Percentiles rank a stretch among this genome's conserved stretches.
Conservation (phyloP, 1,140 invertebrate genomes). For the Scaptomyza montana region DNA sequence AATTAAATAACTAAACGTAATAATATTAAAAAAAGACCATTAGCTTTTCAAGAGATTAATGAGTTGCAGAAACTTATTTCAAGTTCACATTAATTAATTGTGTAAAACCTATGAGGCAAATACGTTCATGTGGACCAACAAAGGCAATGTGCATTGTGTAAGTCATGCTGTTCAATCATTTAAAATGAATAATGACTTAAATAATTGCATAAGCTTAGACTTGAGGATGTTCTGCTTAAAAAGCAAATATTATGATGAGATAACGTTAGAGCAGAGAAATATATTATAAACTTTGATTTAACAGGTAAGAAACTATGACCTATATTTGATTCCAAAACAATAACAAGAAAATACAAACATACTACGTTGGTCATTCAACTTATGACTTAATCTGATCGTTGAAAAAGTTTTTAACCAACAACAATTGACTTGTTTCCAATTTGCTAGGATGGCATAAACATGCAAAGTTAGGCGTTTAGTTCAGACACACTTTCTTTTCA, state of each 20-base stretch:
- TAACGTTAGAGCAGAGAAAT: no score
- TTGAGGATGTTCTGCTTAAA: no score
- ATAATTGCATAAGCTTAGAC: neutral
- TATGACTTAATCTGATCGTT: slow-evolving; percentile 33
- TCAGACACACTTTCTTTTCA: slow-evolving; percentile 70
- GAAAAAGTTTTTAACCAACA: slow-evolving; percentile 58
- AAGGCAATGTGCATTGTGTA: slow-evolving; percentile 1
- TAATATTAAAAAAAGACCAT: neutral
- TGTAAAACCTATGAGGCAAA: neutral
- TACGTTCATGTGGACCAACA: neutral
- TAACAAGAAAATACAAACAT: slow-evolving; percentile 5
- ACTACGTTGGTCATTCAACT: slow-evolving; percentile 68
- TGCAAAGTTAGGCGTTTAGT: slow-evolving; percentile 15
- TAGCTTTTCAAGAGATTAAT: slow-evolving; percentile 6
- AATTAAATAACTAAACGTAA: neutral
- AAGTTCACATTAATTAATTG: slow-evolving; percentile 12
- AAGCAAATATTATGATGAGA: no score
- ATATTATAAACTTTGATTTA: neutral
- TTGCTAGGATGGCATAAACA: slow-evolving; percentile 43
- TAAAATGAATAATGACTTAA: neutral
- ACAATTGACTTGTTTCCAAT: slow-evolving; percentile 59
- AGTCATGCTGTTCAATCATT: slow-evolving; percentile 40
- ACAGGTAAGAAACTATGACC: slow-evolving; percentile 1
- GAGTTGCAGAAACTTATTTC: slow-evolving; percentile 30
- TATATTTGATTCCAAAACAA: slow-evolving; percentile 21